Percentiles rank a stretch among this genome's conserved stretches.
These are phyloP conservation scores for Neosilurus hyrtlii DNA, from an alignment of 2,797 vertebrate species.

Conservation along the genomic window DNA sequence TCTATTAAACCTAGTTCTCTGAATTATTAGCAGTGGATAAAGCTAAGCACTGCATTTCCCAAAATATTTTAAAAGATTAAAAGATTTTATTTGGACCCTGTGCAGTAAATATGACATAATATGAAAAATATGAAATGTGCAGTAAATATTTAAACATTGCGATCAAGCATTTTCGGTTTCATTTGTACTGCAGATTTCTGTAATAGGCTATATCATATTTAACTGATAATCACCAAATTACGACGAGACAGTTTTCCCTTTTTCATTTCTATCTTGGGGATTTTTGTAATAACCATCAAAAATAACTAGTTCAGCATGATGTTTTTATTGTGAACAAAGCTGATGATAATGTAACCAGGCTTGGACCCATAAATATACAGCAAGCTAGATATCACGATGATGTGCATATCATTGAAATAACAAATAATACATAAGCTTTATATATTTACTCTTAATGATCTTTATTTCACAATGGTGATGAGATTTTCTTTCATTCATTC, in stretches of 20 bases:
- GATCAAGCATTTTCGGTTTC: background rate
- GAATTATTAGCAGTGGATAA: background rate
- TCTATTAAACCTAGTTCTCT: background rate
- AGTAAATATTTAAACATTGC: background rate
- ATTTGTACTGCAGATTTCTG: background rate
- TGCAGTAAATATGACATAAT: background rate
- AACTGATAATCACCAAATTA: slow-evolving; percentile 1
- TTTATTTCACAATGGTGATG: background rate
- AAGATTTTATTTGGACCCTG: background rate
- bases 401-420: background rate
- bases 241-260: background rate
- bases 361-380: background rate
- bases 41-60: too few relatives aligned
- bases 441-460: background rate
- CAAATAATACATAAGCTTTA: background rate
- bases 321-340: background rate
- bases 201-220: background rate
- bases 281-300: slow-evolving; percentile 8
- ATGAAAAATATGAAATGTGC: too few relatives aligned
- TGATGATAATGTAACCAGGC: background rate
- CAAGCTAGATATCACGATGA: background rate
- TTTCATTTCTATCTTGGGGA: background rate
- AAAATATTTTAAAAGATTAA: background rate
- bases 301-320: background rate
- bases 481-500: background rate